These are phyloP conservation scores for Nematopogon swammerdamellus DNA, from an alignment of 2,888 invertebrate genomes.

Conservation along the genomic window DNA sequence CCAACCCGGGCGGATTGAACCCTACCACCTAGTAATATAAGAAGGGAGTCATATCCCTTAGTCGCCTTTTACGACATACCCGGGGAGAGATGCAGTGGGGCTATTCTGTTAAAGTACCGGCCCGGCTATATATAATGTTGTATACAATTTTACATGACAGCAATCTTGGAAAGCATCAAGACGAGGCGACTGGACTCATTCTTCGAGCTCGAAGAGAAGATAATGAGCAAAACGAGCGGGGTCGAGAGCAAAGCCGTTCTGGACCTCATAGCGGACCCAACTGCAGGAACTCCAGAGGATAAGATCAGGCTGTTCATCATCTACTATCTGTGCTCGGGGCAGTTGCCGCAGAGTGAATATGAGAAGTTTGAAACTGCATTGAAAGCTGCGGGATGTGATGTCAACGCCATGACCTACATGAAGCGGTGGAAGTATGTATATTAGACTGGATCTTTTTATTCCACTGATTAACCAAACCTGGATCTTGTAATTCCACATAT, in stretches of 20 bases:
- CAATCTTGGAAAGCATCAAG: constrained; percentile 81
- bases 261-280: constrained; percentile 83
- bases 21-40: too few relatives aligned
- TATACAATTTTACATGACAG: too few relatives aligned
- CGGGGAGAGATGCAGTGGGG: too few relatives aligned
- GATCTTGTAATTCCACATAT: too few relatives aligned
- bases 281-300: constrained; percentile 86
- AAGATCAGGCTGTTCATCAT: constrained; percentile 92
- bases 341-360: constrained; percentile 78
- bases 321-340: constrained; percentile 81
- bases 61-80: too few relatives aligned
- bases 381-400: constrained; percentile 78
- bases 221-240: constrained; percentile 83
- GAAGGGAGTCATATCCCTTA: too few relatives aligned
- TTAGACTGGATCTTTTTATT: too few relatives aligned
- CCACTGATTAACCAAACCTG: too few relatives aligned
- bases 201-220: constrained; percentile 97
- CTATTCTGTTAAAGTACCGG: too few relatives aligned
- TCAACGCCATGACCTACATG: constrained; percentile 82
- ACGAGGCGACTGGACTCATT: constrained; percentile 89
- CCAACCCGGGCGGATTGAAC: too few relatives aligned
- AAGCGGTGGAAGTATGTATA: constrained; percentile 83
- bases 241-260: constrained; percentile 75
- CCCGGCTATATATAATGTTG: too few relatives aligned
- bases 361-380: constrained; percentile 81